Conservation (phyloP, 2,797 vertebrate species). For the Florisuga fusca region DNA sequence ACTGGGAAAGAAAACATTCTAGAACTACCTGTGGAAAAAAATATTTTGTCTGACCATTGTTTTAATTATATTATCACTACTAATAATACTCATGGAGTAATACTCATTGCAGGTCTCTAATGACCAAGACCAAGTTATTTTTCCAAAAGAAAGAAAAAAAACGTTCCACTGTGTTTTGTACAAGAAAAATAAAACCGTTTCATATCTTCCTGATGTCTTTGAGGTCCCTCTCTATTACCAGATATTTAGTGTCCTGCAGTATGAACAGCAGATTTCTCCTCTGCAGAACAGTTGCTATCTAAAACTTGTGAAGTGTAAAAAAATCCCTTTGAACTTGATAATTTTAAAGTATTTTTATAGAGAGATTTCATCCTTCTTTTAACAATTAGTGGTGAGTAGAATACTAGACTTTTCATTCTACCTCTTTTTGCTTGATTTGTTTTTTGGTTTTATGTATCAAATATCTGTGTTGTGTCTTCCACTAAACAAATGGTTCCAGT, state of each 20-base stretch:
- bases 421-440: too few species aligned
- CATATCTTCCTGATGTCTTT: not conserved
- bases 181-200: not conserved
- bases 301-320: not conserved
- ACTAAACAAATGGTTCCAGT: not conserved
- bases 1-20: not conserved
- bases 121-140: not conserved
- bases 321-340: not conserved
- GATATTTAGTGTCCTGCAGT: not conserved
- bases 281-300: not conserved
- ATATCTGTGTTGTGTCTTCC: not conserved
- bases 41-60: too few species aligned
- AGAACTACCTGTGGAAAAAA: not conserved
- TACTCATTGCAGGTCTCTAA: not conserved
- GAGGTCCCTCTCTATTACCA: not conserved
- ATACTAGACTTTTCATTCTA: not conserved
- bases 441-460: not conserved
- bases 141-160: not conserved
- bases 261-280: not conserved
- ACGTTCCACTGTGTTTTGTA: not conserved
- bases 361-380: not conserved
- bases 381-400: rapidly evolving
- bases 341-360: not conserved
- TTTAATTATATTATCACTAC: not conserved
- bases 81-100: not conserved